A percentile compares a stretch with the other conserved stretches of the same genome.
Conservation (phyloP, 1,140 invertebrate species). For the Penaeus japonicus region DNA sequence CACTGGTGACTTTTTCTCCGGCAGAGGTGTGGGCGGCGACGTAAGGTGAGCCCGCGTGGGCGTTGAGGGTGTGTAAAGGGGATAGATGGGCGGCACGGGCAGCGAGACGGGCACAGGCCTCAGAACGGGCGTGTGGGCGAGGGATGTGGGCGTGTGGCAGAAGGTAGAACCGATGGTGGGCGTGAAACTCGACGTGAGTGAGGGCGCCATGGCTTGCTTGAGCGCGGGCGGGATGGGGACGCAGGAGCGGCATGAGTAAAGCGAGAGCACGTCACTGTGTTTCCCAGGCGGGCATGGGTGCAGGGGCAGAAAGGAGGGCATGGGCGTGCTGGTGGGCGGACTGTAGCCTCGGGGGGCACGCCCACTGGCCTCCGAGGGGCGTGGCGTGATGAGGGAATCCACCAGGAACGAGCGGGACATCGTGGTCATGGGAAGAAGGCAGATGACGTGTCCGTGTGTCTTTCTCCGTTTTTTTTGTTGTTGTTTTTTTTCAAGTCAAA, state of each 20-base stretch:
- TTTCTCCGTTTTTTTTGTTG: no score
- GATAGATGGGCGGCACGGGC: slow-evolving; percentile 47
- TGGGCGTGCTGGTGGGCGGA: slow-evolving; percentile 24
- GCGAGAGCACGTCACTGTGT: slow-evolving; percentile 41
- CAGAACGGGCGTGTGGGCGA: slow-evolving; percentile 30
- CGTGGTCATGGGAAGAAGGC: slow-evolving; percentile 23
- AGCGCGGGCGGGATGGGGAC: slow-evolving; percentile 52
- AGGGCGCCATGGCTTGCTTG: slow-evolving; percentile 39
- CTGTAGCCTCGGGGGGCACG: slow-evolving; percentile 18
- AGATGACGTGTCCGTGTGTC: not conserved
- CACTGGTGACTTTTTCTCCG: slow-evolving; percentile 23
- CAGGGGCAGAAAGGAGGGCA: slow-evolving; percentile 29
- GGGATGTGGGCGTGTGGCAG: slow-evolving; percentile 18
- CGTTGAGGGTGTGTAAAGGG: slow-evolving; percentile 32
- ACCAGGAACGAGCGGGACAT: slow-evolving; percentile 62
- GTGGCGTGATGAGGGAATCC: slow-evolving; percentile 60
- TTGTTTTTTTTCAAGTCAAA: not conserved
- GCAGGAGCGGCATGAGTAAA: slow-evolving; percentile 53
- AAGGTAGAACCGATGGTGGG: slow-evolving; percentile 23
- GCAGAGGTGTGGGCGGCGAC: not conserved
- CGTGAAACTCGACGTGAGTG: slow-evolving; percentile 16
- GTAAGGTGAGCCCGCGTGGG: slow-evolving; percentile 22
- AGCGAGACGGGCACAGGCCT: slow-evolving; percentile 50
- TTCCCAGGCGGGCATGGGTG: slow-evolving; percentile 48
- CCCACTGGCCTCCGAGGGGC: not conserved